Percentiles rank a stretch among this genome's conserved stretches.
These are phyloP conservation scores for Cavia aperea DNA, from an alignment of 2,113 vertebrate species.

Conservation along the genomic window DNA sequence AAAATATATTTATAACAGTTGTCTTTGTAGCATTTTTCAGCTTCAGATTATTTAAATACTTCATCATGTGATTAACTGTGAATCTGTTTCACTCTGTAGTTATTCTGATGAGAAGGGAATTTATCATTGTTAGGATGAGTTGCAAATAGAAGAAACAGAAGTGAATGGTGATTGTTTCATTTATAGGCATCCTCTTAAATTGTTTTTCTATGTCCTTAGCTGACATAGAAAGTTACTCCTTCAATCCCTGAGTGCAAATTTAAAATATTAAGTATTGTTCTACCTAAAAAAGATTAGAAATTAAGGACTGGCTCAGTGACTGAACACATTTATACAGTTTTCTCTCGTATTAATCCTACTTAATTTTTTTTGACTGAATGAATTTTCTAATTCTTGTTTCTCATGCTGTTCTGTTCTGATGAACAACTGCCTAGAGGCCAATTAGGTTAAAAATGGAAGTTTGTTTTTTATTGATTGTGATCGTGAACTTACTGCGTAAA, in stretches of 20 bases:
- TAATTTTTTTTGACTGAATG: neutral
- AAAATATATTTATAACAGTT: slow-evolving; percentile 9
- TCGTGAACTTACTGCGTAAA: neutral
- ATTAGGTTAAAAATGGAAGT: slow-evolving; percentile 10
- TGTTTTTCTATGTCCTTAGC: slow-evolving; percentile 10
- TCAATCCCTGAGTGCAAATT: slow-evolving; percentile 18
- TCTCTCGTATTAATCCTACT: slow-evolving; percentile 36
- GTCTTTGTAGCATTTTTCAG: neutral
- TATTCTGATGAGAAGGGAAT: neutral
- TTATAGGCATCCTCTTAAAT: neutral
- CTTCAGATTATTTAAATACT: slow-evolving; percentile 26
- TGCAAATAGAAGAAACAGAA: slow-evolving; percentile 33
- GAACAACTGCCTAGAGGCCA: neutral
- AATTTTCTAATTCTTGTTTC: neutral
- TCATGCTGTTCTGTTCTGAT: neutral
- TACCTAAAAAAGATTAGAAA: slow-evolving; percentile 27
- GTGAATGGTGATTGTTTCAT: neutral
- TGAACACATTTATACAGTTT: neutral
- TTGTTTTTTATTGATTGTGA: neutral
- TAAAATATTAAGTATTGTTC: slow-evolving; percentile 18
- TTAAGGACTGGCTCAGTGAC: neutral
- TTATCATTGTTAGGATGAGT: neutral
- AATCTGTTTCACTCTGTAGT: neutral
- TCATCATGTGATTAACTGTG: neutral
- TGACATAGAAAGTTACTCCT: neutral